Percentiles rank a stretch among this genome's conserved stretches.
phyloP scores from a whole-genome alignment of 2,888 invertebrate species.

The Phania funesta region DNA sequence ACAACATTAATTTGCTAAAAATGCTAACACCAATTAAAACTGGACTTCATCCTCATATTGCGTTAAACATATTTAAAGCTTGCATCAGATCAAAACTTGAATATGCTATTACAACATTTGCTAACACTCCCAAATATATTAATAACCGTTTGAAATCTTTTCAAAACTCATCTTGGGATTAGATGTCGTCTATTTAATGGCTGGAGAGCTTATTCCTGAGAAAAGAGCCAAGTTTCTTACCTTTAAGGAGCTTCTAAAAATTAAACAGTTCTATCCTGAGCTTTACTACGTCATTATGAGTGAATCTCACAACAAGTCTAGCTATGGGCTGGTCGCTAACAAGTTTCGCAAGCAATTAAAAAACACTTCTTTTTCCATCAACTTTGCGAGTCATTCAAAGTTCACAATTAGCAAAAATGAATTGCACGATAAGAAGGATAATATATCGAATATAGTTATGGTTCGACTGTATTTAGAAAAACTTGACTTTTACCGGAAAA shows the following conservation, averaged over 20 bases:
- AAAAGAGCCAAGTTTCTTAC: background rate
- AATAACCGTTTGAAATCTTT: no score
- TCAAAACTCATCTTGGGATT: no score
- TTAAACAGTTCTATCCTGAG: background rate
- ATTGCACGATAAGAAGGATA: background rate
- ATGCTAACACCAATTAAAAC: no score
- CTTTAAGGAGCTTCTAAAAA: background rate
- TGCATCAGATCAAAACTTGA: no score
- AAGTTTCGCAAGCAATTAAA: background rate
- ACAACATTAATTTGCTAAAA: no score
- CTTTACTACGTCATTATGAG: background rate
- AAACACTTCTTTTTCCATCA: no score
- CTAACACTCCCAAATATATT: no score
- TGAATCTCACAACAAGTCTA: background rate
- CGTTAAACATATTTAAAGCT: no score
- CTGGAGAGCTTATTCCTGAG: no score
- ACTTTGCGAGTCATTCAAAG: background rate
- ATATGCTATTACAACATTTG: no score
- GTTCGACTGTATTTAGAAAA: background rate
- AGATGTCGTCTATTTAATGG: no score
- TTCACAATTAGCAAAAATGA: background rate
- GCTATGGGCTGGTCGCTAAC: background rate
- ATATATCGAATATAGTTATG: background rate
- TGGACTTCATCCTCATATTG: no score
- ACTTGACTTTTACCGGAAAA: background rate